Conservation (phyloP, 2,888 invertebrate genomes). For the Deilephila elpenor region DNA sequence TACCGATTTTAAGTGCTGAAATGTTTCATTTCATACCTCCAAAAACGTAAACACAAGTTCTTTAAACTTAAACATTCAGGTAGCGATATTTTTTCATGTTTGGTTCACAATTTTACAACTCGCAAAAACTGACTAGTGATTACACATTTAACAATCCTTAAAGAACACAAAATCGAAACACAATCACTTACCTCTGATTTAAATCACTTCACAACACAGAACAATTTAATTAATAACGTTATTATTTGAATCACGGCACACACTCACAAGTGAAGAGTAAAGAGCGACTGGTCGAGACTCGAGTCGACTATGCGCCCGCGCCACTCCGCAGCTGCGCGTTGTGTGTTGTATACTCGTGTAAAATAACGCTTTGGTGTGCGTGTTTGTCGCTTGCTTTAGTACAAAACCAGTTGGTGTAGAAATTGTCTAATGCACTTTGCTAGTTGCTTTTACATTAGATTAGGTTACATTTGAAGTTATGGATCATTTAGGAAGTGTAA, state of each 20-base stretch:
- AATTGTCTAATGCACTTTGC: not conserved
- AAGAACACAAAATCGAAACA: not conserved
- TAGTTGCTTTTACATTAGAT: not conserved
- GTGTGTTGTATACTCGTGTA: conserved; percentile 28
- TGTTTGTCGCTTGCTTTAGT: not conserved
- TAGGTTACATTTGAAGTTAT: no score
- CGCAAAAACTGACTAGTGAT: no score
- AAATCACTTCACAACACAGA: conserved; percentile 2
- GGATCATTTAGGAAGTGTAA: no score
- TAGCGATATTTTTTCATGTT: no score
- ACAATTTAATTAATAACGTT: not conserved
- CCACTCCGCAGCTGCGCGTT: conserved; percentile 40
- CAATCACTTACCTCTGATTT: not conserved
- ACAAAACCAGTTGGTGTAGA: conserved; percentile 2
- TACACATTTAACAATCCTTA: no score
- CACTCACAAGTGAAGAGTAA: not conserved
- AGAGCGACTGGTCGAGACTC: not conserved
- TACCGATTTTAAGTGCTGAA: no score
- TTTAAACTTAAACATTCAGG: no score
- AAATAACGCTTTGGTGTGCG: not conserved
- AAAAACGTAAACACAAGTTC: no score
- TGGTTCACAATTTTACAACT: no score
- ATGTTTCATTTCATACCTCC: no score
- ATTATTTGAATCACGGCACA: not conserved
- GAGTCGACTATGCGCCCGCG: conserved; percentile 34